These are phyloP conservation scores for Polydrusus cervinus DNA, from an alignment of 2,888 invertebrate genomes.

Conservation along the genomic window DNA sequence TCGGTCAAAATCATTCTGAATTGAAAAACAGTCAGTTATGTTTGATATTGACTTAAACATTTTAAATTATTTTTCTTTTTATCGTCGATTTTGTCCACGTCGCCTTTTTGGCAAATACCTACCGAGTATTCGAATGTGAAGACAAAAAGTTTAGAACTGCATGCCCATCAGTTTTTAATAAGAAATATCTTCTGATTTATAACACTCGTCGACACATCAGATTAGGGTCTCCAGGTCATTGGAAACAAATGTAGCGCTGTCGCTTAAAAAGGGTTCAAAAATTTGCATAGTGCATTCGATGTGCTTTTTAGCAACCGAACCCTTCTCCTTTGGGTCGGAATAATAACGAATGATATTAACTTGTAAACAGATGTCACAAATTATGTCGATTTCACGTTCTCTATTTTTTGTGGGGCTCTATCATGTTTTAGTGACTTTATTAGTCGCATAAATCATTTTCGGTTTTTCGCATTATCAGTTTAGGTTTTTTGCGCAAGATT, in stretches of 20 bases:
- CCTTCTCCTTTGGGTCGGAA: conserved; percentile 52
- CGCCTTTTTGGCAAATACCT: no score
- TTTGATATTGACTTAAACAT: no score
- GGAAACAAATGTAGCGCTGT: conserved; percentile 61
- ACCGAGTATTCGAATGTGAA: no score
- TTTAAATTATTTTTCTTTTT: no score
- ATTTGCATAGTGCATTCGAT: conserved; percentile 64
- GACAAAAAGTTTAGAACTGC: no score
- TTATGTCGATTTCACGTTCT: conserved; percentile 50
- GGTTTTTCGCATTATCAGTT: conserved; percentile 47
- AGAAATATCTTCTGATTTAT: conserved; percentile 18
- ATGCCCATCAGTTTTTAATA: background rate
- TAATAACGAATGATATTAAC: conserved; percentile 60
- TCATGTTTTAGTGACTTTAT: conserved; percentile 54
- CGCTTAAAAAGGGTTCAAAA: conserved; percentile 58
- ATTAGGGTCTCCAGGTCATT: conserved; percentile 57
- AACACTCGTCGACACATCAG: conserved; percentile 22
- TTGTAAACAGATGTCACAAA: conserved; percentile 67
- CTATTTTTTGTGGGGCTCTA: conserved; percentile 40
- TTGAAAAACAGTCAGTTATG: no score
- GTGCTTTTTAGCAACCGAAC: conserved; percentile 61
- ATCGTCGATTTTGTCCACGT: no score
- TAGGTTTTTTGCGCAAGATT: no score
- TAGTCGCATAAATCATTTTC: conserved; percentile 52
- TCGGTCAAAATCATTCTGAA: no score